Evolutionary conservation across 2,888 invertebrate species (phyloP).

Genomic region (Polydrusus cervinus): DNA sequence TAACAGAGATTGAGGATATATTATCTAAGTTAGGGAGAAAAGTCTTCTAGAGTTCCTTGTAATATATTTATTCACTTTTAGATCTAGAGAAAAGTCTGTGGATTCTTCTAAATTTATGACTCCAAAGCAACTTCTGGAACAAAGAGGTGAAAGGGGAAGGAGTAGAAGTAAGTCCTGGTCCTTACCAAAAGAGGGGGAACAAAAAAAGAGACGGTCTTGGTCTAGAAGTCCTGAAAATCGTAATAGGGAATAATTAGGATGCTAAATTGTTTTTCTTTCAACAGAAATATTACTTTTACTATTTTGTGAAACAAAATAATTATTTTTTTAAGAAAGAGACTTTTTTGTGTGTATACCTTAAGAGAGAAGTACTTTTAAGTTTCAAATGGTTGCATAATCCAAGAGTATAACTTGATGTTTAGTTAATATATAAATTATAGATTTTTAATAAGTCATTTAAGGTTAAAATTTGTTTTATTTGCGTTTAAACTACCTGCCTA

Average conservation of each 20-base stretch:
- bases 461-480: not conserved
- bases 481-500: not conserved
- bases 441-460: not conserved
- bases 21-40: too few relatives aligned
- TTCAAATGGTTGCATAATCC: not conserved
- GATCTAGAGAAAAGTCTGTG: constrained; percentile 60
- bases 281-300: not conserved
- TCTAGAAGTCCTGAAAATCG: constrained; percentile 71
- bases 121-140: constrained; percentile 63
- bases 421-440: not conserved
- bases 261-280: not conserved
- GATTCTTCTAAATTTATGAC: constrained; percentile 68
- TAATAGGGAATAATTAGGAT: not conserved
- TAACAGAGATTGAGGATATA: too few relatives aligned
- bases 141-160: constrained; percentile 34
- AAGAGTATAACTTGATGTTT: not conserved
- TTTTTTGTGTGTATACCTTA: too few relatives aligned
- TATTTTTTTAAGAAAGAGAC: not conserved
- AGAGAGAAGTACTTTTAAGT: not conserved
- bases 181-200: constrained; percentile 72
- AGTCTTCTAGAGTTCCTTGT: too few relatives aligned
- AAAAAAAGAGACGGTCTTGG: constrained; percentile 70
- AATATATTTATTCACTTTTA: not conserved
- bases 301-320: not conserved
- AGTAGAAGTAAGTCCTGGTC: constrained; percentile 76